Evolutionary conservation across 2,888 invertebrate species (phyloP), one percentile per base, ranked within the genome.

Genomic region (Lottia gigantea): DNA sequence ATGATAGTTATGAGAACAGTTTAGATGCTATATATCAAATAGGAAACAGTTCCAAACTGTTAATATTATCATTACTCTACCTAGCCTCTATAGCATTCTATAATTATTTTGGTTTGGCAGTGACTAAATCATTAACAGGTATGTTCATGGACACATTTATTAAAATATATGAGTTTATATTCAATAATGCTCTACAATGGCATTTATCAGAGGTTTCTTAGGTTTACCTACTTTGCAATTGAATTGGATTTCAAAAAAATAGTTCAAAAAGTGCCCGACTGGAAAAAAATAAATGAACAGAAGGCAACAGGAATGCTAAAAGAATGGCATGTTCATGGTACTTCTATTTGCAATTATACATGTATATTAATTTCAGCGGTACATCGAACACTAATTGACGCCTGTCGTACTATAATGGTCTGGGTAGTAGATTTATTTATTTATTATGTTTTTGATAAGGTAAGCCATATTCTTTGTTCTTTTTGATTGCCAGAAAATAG

Each of bases 11-110:
- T 72, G 86, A 86, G 76, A 84, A 85, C 80, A 84, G 84, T 64
- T 49, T 86, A 3, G 86, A 86, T 75, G 86, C 85, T n/a, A 69
- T 86, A 67, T 83, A 82, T 62, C 86, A 86, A 78, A 84, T 86
- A 8, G 76, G 72, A 16, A 80, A 84, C 71, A 80, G 80, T 55
- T 76, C 82, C 3, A 72, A 75, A 31, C 77, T 85, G 1, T 76
- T 85, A 16, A 74, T 80, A 31, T 83, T 85, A 72, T 84, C 83
- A 74, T 72, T 85, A 3, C 78, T 85, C 2, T 86, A 86, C 71
- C 78, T 86, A 15, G 47, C 72, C 4, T 86, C 84, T 62, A 86
- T 85, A 49, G 86, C 85, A 15, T 86, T 86, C 73, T 86, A 86
- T 70, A 86, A 86, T 73, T 86, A 84, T 73, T 86, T 86, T 78